phyloP scores from a whole-genome alignment of 1,140 invertebrate species.

The Orius laevigatus region DNA sequence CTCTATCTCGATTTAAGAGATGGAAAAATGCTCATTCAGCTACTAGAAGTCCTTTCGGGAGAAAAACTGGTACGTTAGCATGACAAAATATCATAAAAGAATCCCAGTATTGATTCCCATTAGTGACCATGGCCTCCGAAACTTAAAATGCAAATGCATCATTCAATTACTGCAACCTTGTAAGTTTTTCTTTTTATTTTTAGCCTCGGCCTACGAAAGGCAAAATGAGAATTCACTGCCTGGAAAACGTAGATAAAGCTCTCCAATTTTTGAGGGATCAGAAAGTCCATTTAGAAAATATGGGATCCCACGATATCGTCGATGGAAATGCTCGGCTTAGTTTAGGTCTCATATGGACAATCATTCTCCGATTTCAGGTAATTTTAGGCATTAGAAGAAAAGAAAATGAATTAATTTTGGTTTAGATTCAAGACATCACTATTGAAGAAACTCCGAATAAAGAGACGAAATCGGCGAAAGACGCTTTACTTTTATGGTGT shows the following conservation, averaged over 20 bases:
- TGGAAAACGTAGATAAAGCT: conserved; percentile 99
- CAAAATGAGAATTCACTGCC: conserved; percentile 99
- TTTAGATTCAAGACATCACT: conserved; percentile 96
- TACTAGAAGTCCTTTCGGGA: conserved; percentile 93
- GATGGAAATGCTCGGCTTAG: conserved; percentile 94
- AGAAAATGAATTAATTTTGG: too few species aligned
- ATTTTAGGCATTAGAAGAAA: too few species aligned
- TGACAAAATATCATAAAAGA: too few species aligned
- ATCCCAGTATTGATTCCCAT: too few species aligned
- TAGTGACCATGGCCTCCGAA: too few species aligned
- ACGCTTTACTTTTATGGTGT: conserved; percentile 93
- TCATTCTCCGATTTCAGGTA: conserved; percentile 96
- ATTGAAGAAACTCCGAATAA: conserved; percentile 99
- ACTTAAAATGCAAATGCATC: too few species aligned
- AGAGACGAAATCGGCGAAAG: conserved; percentile 93
- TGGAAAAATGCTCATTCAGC: conserved; percentile 95
- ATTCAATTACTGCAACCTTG: too few species aligned
- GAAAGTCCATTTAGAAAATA: conserved; percentile 96
- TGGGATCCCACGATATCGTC: conserved; percentile 99
- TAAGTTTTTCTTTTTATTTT: conserved; percentile 19
- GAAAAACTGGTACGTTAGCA: conserved; percentile 55
- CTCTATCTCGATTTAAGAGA: conserved; percentile 94
- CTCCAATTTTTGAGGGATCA: conserved; percentile 94
- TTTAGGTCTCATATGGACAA: conserved; percentile 98
- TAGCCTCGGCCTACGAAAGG: conserved; percentile 95